Evolutionary conservation across 2,797 vertebrate genomes (phyloP), one percentile per base, ranked within the genome.

Genomic region (Peromyscus nudipes): DNA sequence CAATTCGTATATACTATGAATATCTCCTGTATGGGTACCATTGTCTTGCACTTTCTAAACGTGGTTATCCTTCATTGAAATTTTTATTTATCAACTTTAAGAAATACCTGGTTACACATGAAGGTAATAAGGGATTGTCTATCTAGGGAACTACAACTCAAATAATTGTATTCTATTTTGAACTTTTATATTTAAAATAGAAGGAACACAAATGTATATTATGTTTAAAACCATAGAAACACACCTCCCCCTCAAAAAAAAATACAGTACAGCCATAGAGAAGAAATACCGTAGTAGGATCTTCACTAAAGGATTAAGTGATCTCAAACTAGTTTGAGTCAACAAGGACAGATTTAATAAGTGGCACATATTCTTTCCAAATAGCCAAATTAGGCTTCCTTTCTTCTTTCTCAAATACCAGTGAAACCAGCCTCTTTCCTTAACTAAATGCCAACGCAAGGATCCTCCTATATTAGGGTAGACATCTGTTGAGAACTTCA

Each of bases 141-240:
- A 21, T 89, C 86, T 65, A 69, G 9, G 34, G 40, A 2, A 97
- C 77, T 37, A 88, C 93, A 95, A 69, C 6, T 13, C n/a, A 67
- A 19, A 55, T 23, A 86, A 89, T 49, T 77, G 8, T 55, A 23
- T 34, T 21, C 13, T 62, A 65, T 69, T 89, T 95, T 93, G 76
- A 92, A 94, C 16, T 91, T 95, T 93, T 69, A 29, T 93, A 77
- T 94, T 79, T 69, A 91, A 95, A 93, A 94, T 76, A 87, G 84
- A 96, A 57, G 83, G 86, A 96, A 64, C 2, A 16, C 31, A 91
- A 91, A 92, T 67, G 9, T 91, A 83, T 67, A 77, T 69, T 77
- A 87, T 86, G 29, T 8, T 85, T 89, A 87, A 92, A 84, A 69
- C 13, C 49, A 34, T 84, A 77, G 43, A 94, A 91, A 73, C 12